Percentiles rank a stretch among this genome's conserved stretches.
Conservation (phyloP, 2,888 invertebrate species). For the Drosophila leonis region DNA sequence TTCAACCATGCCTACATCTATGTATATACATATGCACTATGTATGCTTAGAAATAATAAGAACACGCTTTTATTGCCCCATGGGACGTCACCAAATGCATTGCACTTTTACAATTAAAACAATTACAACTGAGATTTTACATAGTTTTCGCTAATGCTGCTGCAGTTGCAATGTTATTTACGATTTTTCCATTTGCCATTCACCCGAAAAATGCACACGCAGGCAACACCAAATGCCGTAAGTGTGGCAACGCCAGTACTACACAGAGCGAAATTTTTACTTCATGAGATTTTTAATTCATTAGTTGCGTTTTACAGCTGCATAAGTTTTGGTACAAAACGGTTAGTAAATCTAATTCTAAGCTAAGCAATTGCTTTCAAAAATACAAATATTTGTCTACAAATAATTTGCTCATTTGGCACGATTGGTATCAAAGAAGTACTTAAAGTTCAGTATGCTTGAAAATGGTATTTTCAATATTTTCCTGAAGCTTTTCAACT, state of each 20-base stretch:
- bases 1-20: slow-evolving; percentile 66
- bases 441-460: slow-evolving; percentile 92
- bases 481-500: slow-evolving; percentile 93
- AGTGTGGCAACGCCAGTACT: slow-evolving; percentile 40
- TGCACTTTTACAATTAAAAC: slow-evolving; percentile 51
- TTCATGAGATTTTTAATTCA: slow-evolving; percentile 40
- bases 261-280: slow-evolving; percentile 27
- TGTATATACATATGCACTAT: slow-evolving; percentile 42
- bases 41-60: slow-evolving; percentile 41
- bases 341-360: slow-evolving; percentile 19
- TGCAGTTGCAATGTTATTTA: slow-evolving; percentile 63
- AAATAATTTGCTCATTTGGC: slow-evolving; percentile 66
- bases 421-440: slow-evolving; percentile 11
- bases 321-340: slow-evolving; percentile 47
- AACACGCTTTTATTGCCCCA: slow-evolving; percentile 30
- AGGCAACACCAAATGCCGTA: slow-evolving; percentile 24
- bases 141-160: slow-evolving; percentile 46
- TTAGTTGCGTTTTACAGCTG: slow-evolving; percentile 34
- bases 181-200: slow-evolving; percentile 58
- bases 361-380: slow-evolving; percentile 36
- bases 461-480: slow-evolving; percentile 92
- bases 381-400: slow-evolving; percentile 40
- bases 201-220: slow-evolving; percentile 47
- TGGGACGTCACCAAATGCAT: slow-evolving; percentile 42
- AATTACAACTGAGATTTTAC: slow-evolving; percentile 39